phyloP scores from a whole-genome alignment of 2,888 invertebrate genomes.

The Candidula unifasciata region DNA sequence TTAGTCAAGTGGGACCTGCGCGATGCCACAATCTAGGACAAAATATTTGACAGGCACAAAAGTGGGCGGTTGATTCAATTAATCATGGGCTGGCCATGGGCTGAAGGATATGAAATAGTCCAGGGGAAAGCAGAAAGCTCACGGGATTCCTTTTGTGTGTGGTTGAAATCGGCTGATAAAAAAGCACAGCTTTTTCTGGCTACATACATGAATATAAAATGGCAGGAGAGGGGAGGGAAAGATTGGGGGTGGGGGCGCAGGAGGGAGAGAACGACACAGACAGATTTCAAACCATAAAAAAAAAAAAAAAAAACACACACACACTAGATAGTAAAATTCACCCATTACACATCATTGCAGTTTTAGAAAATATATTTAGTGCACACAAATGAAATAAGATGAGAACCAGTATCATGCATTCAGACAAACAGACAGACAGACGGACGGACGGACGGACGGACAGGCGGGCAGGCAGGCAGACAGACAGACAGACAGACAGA shows the following conservation, averaged over 20 bases:
- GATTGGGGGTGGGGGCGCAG: background rate
- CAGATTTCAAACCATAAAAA: background rate
- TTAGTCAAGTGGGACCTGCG: background rate
- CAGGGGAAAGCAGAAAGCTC: background rate
- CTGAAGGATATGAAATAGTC: background rate
- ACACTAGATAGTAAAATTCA: background rate
- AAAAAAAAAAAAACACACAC: background rate
- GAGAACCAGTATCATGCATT: background rate
- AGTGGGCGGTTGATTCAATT: background rate
- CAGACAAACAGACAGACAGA: no score
- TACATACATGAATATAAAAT: background rate
- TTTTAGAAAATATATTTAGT: no score
- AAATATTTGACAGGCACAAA: conserved; percentile 16
- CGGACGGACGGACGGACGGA: no score
- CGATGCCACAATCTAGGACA: background rate
- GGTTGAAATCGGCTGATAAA: no score
- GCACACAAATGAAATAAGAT: background rate
- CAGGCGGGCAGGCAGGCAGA: no score
- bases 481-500: no score
- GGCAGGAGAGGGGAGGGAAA: background rate
- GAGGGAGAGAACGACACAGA: conserved; percentile 15
- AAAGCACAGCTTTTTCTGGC: no score
- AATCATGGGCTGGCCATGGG: background rate
- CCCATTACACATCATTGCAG: no score
- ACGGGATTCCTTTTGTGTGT: background rate